Conservation (phyloP, 1,140 invertebrate species). For the Drosophila eugracilis region DNA sequence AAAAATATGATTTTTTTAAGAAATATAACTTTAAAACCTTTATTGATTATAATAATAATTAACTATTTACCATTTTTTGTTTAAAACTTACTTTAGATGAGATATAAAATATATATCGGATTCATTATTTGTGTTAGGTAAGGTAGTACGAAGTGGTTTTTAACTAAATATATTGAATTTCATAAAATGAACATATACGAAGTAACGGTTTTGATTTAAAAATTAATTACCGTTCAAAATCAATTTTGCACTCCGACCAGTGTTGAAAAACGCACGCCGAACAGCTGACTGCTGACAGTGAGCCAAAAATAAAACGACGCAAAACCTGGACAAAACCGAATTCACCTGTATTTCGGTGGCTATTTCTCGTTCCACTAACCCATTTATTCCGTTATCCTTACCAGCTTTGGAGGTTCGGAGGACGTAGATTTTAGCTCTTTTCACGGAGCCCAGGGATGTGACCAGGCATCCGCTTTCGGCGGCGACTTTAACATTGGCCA, state of each 20-base stretch:
- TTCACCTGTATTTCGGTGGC: constrained; percentile 6
- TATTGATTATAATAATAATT: too few relatives aligned
- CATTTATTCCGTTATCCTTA: neutral
- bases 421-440: constrained; percentile 1
- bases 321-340: constrained; percentile 25
- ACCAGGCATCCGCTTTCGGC: constrained; percentile 16
- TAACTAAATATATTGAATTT: neutral
- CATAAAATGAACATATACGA: neutral
- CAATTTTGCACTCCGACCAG: neutral
- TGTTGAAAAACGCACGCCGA: constrained; percentile 31
- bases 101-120: too few relatives aligned
- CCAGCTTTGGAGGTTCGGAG: constrained; percentile 7
- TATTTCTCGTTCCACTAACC: constrained; percentile 17
- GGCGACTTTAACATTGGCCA: constrained; percentile 29
- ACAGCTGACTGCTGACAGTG: constrained; percentile 38
- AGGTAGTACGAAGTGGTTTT: too few relatives aligned
- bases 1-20: too few relatives aligned
- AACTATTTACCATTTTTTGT: too few relatives aligned
- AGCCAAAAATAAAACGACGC: constrained; percentile 36
- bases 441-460: constrained; percentile 19
- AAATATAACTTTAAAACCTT: too few relatives aligned
- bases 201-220: constrained; percentile 1
- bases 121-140: too few relatives aligned
- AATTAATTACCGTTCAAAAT: constrained; percentile 10
- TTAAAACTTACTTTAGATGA: too few relatives aligned